Evolutionary conservation across 2,797 vertebrate species (phyloP), one percentile per base, ranked within the genome.

Genomic region (Ataeniobius toweri): DNA sequence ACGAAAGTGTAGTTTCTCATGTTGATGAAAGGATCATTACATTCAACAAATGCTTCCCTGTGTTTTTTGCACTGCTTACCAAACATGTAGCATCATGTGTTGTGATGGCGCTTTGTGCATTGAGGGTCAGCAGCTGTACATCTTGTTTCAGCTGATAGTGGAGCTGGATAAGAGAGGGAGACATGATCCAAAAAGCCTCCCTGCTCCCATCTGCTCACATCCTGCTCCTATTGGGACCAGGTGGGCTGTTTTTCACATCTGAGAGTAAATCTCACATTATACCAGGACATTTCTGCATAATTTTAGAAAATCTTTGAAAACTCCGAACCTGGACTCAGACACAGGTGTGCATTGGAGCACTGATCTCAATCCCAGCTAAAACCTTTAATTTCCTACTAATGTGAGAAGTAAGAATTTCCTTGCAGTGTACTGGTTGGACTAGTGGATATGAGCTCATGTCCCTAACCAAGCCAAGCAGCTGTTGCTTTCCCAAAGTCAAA

Each of bases 391-490:
- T 80, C 4, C 39, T 10, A 24, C 13, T 24, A 20, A 26, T 4
- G 10, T 28, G 1, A 12, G 28, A 50, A 39, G 31, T 3, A 1
- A 74, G 1, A 16, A 13, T 36, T 39, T 24, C 0, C 67, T 69
- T 73, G 46, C 50, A 36, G 72, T 51, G 5, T 5, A 69, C 39
- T 13, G 72, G 78, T 55, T 0, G 12, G 56, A 65, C 48, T 74
- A 69, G 31, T 78, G 53, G 18, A 67, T 18, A 70, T 84, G 79
- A 65, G 16, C 74, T 80, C 76, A 1, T 61, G 67, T 73, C 76
- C 39, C 65, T 58, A 83, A 87, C 72, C 50, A 71, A 88, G 73
- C 74, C 79, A 77, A 90, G 82, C 90, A 91, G 87, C 84, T 90
- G 89, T 76, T 82, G n/a, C 28, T 61, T 77, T 82, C 70, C 39